Evolutionary conservation across 2,888 invertebrate species (phyloP).

Genomic region (Alentia gelatinosa): DNA sequence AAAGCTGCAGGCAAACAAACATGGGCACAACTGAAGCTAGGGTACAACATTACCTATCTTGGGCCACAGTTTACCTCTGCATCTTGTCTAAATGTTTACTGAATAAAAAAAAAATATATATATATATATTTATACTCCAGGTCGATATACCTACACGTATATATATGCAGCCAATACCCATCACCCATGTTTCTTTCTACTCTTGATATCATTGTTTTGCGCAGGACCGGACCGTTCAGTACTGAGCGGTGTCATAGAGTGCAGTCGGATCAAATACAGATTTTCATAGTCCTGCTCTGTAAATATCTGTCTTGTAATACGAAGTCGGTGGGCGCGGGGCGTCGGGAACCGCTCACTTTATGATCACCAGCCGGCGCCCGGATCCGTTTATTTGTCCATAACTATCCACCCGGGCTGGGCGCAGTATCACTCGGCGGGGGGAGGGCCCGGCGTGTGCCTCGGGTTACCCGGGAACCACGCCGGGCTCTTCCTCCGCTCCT

Average conservation of each 20-base stretch:
- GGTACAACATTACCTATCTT: too few relatives aligned
- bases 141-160: too few relatives aligned
- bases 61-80: too few relatives aligned
- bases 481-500: neutral
- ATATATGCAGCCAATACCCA: too few relatives aligned
- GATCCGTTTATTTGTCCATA: constrained; percentile 35
- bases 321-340: constrained; percentile 6
- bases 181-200: too few relatives aligned
- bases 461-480: neutral
- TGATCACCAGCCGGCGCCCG: neutral
- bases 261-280: constrained; percentile 6
- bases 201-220: too few relatives aligned
- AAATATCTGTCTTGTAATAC: constrained; percentile 43
- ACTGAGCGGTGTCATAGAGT: neutral
- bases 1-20: too few relatives aligned
- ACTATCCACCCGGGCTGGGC: neutral
- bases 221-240: too few relatives aligned
- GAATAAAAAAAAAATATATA: too few relatives aligned
- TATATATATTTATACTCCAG: too few relatives aligned
- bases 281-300: constrained; percentile 22
- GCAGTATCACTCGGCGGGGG: neutral
- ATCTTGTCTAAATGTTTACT: too few relatives aligned
- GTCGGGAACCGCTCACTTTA: neutral
- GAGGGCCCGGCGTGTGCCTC: neutral
- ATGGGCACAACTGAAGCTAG: too few relatives aligned